Percentiles rank a stretch among this genome's conserved stretches.
Evolutionary conservation across 1,140 invertebrate species (phyloP).

Genomic region (Globodera rostochiensis): DNA sequence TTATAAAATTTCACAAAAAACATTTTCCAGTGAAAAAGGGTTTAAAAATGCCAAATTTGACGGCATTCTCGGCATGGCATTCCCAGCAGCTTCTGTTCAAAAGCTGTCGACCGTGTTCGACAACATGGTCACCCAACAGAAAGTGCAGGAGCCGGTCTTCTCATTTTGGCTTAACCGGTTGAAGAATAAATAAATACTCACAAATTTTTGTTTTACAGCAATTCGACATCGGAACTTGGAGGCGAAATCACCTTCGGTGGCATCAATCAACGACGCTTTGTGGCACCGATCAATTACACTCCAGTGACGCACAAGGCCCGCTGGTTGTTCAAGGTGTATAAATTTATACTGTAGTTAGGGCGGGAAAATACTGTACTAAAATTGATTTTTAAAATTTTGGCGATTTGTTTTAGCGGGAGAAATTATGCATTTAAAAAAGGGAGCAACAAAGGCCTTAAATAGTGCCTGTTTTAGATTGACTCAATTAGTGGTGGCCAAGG

Average conservation of each 20-base stretch:
- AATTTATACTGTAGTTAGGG: conserved; percentile 1
- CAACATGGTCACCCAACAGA: conserved; percentile 84
- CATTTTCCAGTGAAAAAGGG: conserved; percentile 74
- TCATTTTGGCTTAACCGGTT: conserved; percentile 86
- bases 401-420: neutral
- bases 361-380: neutral
- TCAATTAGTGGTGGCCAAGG: neutral
- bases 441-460: neutral
- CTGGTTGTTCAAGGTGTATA: conserved; percentile 91
- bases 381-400: no score
- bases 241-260: conserved; percentile 67
- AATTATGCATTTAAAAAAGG: no score
- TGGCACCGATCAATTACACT: conserved; percentile 86
- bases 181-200: no score
- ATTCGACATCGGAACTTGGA: conserved; percentile 59
- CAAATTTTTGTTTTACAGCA: conserved; percentile 41
- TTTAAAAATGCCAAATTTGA: conserved; percentile 95
- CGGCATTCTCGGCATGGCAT: conserved; percentile 91
- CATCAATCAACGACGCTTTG: conserved; percentile 73
- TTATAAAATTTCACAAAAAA: no score
- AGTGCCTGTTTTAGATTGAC: conserved; percentile 3
- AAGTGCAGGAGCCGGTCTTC: conserved; percentile 81
- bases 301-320: conserved; percentile 84
- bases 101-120: conserved; percentile 81
- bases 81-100: conserved; percentile 77